Percentiles rank a stretch among this genome's conserved stretches.
Conservation (phyloP, 1,140 invertebrate genomes). For the Cyclina sinensis region DNA sequence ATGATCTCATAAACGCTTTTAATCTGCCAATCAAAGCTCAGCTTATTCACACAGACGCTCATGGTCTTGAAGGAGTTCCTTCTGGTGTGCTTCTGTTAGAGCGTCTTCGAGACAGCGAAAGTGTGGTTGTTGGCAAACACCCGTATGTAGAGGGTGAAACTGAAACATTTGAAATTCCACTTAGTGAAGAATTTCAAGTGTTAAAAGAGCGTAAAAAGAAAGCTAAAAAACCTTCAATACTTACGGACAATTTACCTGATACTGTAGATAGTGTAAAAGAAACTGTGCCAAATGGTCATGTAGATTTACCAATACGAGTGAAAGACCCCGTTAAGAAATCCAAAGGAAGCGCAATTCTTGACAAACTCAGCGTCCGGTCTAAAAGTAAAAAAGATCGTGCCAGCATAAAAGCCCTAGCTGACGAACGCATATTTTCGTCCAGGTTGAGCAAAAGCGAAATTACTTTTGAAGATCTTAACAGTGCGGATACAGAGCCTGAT, state of each 20-base stretch:
- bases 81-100: constrained; percentile 78
- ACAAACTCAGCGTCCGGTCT: constrained; percentile 80
- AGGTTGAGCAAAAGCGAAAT: constrained; percentile 77
- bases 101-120: constrained; percentile 75
- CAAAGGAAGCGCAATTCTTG: constrained; percentile 78
- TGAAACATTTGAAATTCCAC: constrained; percentile 76
- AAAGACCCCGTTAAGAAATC: constrained; percentile 79
- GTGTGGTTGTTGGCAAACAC: constrained; percentile 73
- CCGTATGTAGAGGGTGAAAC: constrained; percentile 54
- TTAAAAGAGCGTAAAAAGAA: constrained; percentile 74
- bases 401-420: constrained; percentile 79
- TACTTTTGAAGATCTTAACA: constrained; percentile 80
- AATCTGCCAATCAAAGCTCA: constrained; percentile 81
- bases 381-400: constrained; percentile 81
- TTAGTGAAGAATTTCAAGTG: constrained; percentile 75
- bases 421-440: constrained; percentile 82
- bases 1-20: constrained; percentile 82
- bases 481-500: constrained; percentile 66
- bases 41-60: constrained; percentile 76
- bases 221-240: constrained; percentile 38
- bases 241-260: neutral
- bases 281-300: constrained; percentile 1
- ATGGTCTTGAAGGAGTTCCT: constrained; percentile 64
- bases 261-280: neutral
- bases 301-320: constrained; percentile 77